A percentile compares a stretch with the other conserved stretches of the same genome.
These are phyloP conservation scores for Mus spretus DNA, from an alignment of 2,797 vertebrate species.

Conservation along the genomic window DNA sequence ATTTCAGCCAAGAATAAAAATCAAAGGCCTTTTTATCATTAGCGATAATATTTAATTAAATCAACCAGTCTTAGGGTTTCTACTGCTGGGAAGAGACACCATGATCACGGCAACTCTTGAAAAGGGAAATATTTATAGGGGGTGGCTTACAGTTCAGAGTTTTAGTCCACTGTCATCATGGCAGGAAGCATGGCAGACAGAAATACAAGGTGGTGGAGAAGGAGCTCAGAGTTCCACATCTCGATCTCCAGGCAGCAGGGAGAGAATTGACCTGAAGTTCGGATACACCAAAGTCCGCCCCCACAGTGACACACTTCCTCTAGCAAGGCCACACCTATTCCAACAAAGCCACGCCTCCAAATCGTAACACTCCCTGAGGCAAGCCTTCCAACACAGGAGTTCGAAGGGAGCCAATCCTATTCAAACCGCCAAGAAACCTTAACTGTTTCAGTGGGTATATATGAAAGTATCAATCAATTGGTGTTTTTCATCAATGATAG, in stretches of 20 bases:
- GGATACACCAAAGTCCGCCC: background rate
- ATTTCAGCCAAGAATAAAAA: background rate
- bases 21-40: background rate
- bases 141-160: background rate
- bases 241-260: background rate
- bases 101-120: background rate
- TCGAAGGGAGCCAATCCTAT: background rate
- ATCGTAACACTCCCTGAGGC: background rate
- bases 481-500: background rate
- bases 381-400: background rate
- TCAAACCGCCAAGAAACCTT: background rate
- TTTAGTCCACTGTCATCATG: background rate
- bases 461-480: background rate
- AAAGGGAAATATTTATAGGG: background rate
- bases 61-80: background rate
- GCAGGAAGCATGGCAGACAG: background rate
- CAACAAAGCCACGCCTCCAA: background rate
- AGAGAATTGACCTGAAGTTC: background rate
- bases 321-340: background rate
- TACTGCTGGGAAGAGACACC: background rate
- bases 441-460: background rate
- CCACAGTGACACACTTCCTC: background rate
- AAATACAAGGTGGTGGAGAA: background rate
- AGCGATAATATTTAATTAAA: slow-evolving; percentile 46
- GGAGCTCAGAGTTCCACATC: background rate